Percentiles rank a stretch among this genome's conserved stretches.
Evolutionary conservation across 2,113 vertebrate genomes (phyloP).

Genomic region (Cochlearius cochlearius): DNA sequence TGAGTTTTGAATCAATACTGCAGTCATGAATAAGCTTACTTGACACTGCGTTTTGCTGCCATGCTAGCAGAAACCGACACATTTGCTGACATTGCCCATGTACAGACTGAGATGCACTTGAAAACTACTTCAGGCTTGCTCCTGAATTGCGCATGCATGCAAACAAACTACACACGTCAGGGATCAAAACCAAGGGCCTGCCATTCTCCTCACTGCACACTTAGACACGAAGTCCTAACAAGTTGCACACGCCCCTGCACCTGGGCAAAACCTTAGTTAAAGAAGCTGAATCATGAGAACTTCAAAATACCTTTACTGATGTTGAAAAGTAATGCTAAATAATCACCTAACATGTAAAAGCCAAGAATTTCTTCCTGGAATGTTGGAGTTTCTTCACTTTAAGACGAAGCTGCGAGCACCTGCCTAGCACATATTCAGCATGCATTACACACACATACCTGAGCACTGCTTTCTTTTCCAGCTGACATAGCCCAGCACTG

Average conservation of each 20-base stretch:
- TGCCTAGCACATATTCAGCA: not conserved
- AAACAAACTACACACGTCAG: not conserved
- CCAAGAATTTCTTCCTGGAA: not conserved
- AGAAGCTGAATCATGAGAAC: not conserved
- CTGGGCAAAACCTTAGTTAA: not conserved
- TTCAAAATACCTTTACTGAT: not conserved
- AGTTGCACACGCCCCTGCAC: not conserved
- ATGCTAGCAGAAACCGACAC: not conserved
- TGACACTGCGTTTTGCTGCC: not conserved
- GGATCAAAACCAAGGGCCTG: not conserved
- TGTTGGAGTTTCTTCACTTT: not conserved
- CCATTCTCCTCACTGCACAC: not conserved
- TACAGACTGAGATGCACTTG: not conserved
- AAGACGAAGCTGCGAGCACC: not conserved
- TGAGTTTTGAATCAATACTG: not conserved
- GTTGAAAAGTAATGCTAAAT: not conserved
- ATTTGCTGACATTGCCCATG: not conserved
- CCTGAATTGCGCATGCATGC: not conserved
- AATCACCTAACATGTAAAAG: not conserved
- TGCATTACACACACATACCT: constrained; percentile 39
- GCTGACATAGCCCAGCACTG: constrained; percentile 79
- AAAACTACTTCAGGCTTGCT: not conserved
- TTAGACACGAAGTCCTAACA: not conserved
- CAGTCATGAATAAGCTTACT: not conserved
- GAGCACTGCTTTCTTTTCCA: constrained; percentile 69